Base-by-base conservation (phyloP, 1,140 invertebrate species). In the Drosophila aff. region DNA sequence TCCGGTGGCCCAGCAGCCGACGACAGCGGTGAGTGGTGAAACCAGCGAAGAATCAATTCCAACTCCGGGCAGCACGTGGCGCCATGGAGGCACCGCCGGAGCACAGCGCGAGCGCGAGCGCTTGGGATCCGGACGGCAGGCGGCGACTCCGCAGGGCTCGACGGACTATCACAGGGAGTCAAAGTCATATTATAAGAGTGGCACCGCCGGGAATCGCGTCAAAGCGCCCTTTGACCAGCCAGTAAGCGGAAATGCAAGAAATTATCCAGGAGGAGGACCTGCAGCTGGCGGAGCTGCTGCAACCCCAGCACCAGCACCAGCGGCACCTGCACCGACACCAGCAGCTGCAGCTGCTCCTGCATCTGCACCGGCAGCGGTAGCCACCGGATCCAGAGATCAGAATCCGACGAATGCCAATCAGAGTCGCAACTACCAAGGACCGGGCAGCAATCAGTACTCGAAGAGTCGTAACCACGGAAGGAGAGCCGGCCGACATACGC, bases 171-270 rank as follows among this genome's bases (percentile, higher is more conserved):
- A 79, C n/a, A 52, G 77, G n/a, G 82, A 85, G 9, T 89, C 83
- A 1, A 83, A 90, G 47, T 60, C 72, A 0, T 87, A 59, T 55
- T 84, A 87, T 50, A 87, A 87, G 31, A 87, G 81, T 40, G 50
- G 47, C 21, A 52, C 55, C 2, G 18, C 10, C 28, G 52, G 8
- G 15, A 38, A 8, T 8, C 62, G 85, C 4, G 78, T 9, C n/a
- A 79, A 79, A 59, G 7, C 64, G 23, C 59, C 83, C 26, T 44
- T 65, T 63, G 64, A 61, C 13, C 66, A 71, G 47, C 47, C 10
- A 47, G n/a, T 21, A 11, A 10, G 40, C 7, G 18, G 53, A 10
- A 67, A 31, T 65, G 1, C 38, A 16, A 31, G 46, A 38, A 53
- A 41, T 26, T 10, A 23, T 53, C 41, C 47, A 18, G 31, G 15